Percentiles rank a stretch among this genome's conserved stretches.
Conservation (phyloP, 1,140 invertebrate species). For the Chrysomallon squamiferum region DNA sequence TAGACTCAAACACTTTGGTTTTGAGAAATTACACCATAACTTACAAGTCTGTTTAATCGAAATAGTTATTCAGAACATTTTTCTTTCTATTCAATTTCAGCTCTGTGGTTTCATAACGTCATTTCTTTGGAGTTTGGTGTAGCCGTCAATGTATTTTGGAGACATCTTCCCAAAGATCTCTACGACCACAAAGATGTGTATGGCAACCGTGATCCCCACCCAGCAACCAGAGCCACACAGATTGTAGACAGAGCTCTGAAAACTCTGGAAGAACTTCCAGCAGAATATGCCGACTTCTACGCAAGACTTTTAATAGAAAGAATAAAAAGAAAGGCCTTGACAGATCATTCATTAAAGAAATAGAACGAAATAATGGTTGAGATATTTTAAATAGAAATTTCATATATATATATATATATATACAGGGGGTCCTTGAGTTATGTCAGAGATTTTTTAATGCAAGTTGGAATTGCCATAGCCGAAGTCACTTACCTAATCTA, state of each 20-base stretch:
- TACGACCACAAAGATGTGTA: slow-evolving; percentile 70
- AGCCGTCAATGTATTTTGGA: slow-evolving; percentile 72
- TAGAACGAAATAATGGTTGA: neutral
- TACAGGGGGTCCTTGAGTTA: too few species aligned
- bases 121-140: slow-evolving; percentile 66
- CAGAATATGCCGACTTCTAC: slow-evolving; percentile 68
- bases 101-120: slow-evolving; percentile 73
- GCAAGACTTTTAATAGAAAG: slow-evolving; percentile 60
- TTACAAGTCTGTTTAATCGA: too few species aligned
- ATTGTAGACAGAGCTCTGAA: slow-evolving; percentile 66
- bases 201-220: slow-evolving; percentile 69
- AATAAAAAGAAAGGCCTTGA: slow-evolving; percentile 45
- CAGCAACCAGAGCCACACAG: slow-evolving; percentile 64
- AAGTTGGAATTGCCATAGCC: too few species aligned
- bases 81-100: slow-evolving; percentile 44
- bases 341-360: too few species aligned
- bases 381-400: too few species aligned
- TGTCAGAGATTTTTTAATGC: too few species aligned
- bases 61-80: too few species aligned
- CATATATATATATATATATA: too few species aligned
- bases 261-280: slow-evolving; percentile 64
- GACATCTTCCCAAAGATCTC: slow-evolving; percentile 61
- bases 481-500: too few species aligned
- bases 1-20: too few species aligned
- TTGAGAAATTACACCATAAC: too few species aligned